Percentiles rank a stretch among this genome's conserved stretches.
These are phyloP conservation scores for Lethocerus indicus DNA, from an alignment of 1,140 invertebrate genomes.

Conservation along the genomic window DNA sequence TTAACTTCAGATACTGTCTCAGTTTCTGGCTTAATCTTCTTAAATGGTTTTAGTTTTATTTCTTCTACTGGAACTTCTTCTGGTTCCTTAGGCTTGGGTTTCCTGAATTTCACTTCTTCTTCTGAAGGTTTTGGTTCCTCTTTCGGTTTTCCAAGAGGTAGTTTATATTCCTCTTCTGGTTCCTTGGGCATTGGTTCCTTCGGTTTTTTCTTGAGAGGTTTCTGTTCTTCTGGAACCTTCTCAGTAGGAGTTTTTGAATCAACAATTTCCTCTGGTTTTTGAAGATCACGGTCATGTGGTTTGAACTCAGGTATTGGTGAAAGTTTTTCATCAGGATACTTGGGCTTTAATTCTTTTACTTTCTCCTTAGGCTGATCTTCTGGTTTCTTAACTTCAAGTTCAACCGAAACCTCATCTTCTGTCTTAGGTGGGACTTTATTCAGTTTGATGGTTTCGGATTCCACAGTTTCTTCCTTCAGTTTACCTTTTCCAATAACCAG, in stretches of 20 bases:
- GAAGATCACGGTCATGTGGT: too few relatives aligned
- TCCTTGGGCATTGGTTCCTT: slow-evolving; percentile 10
- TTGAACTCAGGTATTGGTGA: background rate
- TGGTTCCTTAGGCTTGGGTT: slow-evolving; percentile 10
- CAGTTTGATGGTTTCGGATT: slow-evolving; percentile 18
- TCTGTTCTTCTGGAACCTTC: slow-evolving; percentile 10
- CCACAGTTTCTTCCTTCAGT: slow-evolving; percentile 17
- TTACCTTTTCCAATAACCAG: slow-evolving; percentile 16
- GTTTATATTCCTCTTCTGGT: slow-evolving; percentile 12
- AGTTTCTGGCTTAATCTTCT: background rate
- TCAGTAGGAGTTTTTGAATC: slow-evolving; percentile 4
- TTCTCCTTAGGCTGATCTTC: slow-evolving; percentile 6
- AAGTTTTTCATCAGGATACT: too few relatives aligned
- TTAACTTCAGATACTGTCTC: background rate
- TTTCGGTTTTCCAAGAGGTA: slow-evolving; percentile 15
- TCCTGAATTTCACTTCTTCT: slow-evolving; percentile 15
- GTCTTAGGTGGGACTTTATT: slow-evolving; percentile 21
- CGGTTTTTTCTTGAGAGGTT: slow-evolving; percentile 10
- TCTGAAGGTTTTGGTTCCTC: slow-evolving; percentile 19
- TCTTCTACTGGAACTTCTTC: slow-evolving; percentile 6
- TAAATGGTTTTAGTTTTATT: slow-evolving; percentile 2
- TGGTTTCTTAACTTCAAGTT: slow-evolving; percentile 17
- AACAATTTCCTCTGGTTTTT: slow-evolving; percentile 13
- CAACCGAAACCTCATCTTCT: slow-evolving; percentile 18
- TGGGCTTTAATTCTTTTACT: slow-evolving; percentile 17